A percentile compares a stretch with the other conserved stretches of the same genome.
phyloP scores from a whole-genome alignment of 2,113 vertebrate species.

The Cariama cristata region DNA sequence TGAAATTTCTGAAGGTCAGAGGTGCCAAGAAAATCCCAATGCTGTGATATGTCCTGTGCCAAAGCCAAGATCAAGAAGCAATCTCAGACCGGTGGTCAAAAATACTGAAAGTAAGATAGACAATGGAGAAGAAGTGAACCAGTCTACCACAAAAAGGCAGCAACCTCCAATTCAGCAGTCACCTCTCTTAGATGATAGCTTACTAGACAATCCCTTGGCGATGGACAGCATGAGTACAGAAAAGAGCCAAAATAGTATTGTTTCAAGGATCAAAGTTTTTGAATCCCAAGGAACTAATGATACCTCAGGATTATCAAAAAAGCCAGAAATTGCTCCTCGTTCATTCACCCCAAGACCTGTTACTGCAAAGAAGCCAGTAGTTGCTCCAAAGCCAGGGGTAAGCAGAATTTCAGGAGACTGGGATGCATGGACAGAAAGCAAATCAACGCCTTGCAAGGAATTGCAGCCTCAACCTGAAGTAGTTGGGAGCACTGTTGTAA shows the following conservation, averaged over 20 bases:
- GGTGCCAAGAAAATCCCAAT: slow-evolving; percentile 61
- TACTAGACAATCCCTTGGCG: slow-evolving; percentile 53
- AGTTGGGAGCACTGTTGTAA: slow-evolving; percentile 29
- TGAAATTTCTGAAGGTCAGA: slow-evolving; percentile 67
- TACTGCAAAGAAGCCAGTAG: slow-evolving; percentile 82
- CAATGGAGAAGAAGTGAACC: slow-evolving; percentile 49
- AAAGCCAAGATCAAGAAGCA: slow-evolving; percentile 87
- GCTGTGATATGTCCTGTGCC: slow-evolving; percentile 82
- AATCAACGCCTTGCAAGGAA: slow-evolving; percentile 62
- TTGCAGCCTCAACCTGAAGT: slow-evolving; percentile 44
- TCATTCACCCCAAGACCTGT: slow-evolving; percentile 72
- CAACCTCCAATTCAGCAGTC: slow-evolving; percentile 64
- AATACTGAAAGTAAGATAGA: slow-evolving; percentile 72
- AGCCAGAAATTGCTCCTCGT: slow-evolving; percentile 81
- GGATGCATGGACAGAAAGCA: slow-evolving; percentile 65
- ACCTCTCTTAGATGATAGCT: slow-evolving; percentile 74
- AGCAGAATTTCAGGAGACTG: slow-evolving; percentile 75
- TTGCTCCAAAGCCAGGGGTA: slow-evolving; percentile 76
- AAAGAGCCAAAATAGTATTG: slow-evolving; percentile 83
- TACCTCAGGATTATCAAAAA: slow-evolving; percentile 72
- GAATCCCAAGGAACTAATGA: slow-evolving; percentile 81
- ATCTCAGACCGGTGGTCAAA: slow-evolving; percentile 75
- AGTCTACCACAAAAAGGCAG: not conserved
- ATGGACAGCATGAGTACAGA: slow-evolving; percentile 81
- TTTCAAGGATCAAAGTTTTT: slow-evolving; percentile 89